phyloP scores from a whole-genome alignment of 2,113 vertebrate genomes.

The Typhlomys cinereus region DNA sequence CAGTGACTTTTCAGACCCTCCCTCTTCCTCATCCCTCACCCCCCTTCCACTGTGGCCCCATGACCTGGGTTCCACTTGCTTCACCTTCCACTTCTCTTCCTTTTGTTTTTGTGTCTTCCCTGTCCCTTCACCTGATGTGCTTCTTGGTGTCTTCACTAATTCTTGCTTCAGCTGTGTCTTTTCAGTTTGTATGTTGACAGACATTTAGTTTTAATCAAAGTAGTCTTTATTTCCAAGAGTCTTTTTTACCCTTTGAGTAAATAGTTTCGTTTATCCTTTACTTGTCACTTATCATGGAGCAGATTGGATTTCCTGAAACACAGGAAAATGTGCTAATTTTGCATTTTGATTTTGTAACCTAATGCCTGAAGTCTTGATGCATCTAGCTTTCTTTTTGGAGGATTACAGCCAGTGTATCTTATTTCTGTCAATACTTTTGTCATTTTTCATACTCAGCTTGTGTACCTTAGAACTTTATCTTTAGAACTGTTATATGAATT shows the following conservation, averaged over 20 bases:
- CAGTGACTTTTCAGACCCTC: not conserved
- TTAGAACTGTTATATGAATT: too few relatives aligned
- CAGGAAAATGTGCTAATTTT: not conserved
- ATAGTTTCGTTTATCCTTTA: not conserved
- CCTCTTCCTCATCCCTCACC: not conserved
- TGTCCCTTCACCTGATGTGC: not conserved
- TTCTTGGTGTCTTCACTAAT: not conserved
- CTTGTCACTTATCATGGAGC: not conserved
- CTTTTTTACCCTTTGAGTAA: not conserved
- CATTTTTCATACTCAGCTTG: constrained; percentile 25
- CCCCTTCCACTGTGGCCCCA: not conserved
- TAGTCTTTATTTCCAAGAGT: not conserved
- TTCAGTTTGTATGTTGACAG: not conserved
- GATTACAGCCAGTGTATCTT: not conserved
- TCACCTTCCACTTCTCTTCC: not conserved
- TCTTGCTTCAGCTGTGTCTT: not conserved
- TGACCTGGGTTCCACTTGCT: not conserved
- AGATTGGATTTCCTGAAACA: not conserved
- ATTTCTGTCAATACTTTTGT: constrained; percentile 10
- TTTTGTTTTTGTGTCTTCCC: not conserved
- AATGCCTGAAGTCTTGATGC: not conserved
- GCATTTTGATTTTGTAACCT: constrained; percentile 4
- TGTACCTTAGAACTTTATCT: not conserved
- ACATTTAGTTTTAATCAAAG: not conserved
- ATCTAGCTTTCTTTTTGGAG: not conserved